phyloP scores from a whole-genome alignment of 2,113 vertebrate species.

The Circaetus gallicus region DNA sequence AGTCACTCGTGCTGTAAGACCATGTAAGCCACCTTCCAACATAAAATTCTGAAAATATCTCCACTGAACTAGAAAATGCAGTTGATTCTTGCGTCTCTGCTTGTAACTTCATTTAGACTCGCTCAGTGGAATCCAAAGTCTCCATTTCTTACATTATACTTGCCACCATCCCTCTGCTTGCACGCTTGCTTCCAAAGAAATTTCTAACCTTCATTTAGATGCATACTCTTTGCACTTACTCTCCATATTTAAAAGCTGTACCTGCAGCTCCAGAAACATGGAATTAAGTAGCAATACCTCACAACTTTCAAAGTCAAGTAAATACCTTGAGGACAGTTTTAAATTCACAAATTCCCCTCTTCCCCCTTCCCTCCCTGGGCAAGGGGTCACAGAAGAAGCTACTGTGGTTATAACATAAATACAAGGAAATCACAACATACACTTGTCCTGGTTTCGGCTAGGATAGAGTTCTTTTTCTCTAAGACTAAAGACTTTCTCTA shows the following conservation, averaged over 20 bases:
- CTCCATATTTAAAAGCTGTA: background rate
- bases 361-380: no score
- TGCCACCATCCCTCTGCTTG: background rate
- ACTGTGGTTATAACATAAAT: background rate
- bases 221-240: background rate
- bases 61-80: slow-evolving; percentile 13
- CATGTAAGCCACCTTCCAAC: background rate
- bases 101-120: background rate
- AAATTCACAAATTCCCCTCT: background rate
- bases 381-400: background rate
- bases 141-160: background rate
- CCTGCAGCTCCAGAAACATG: background rate
- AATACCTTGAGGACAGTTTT: background rate
- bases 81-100: background rate
- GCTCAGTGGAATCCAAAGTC: background rate
- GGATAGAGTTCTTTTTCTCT: no score
- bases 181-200: background rate
- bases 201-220: background rate
- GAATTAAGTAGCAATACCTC: background rate
- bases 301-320: background rate
- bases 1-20: background rate
- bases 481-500: no score
- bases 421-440: background rate
- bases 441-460: no score
- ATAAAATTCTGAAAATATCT: background rate